Evolutionary conservation across 2,797 vertebrate genomes (phyloP), one percentile per base, ranked within the genome.

Genomic region (Phataginus tricuspis): DNA sequence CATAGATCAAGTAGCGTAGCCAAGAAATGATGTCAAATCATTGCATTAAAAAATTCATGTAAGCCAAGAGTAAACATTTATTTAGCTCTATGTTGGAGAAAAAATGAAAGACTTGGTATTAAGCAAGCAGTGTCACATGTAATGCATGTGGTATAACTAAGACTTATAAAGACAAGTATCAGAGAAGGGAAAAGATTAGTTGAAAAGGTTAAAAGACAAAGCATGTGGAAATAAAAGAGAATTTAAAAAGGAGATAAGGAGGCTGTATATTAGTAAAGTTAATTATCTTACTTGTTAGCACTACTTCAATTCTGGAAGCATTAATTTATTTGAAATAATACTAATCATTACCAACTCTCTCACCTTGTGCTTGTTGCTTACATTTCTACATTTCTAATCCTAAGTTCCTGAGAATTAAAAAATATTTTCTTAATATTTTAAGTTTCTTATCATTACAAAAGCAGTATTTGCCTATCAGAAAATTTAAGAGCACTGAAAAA

Each of bases 401-500:
- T 9, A 80, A 45, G 49, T 25, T 82, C 82, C 37, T 80, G 68
- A 89, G 37, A 94, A 89, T 75, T 87, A 45, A 80, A 86, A 88
- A 69, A 49, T 51, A 91, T 39, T 91, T 78, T 83, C 53, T 91
- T 49, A 83, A 68, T 42, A 57, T 79, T 78, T 68, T 61, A 45
- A 71, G 34, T 42, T 53, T 82, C 57, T 31, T 63, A 37, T 68
- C 53, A 77, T 77, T 82, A 64, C 4, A 68, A 96, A 69, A 69
- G n/a, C 7, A 84, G 13, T 10, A 69, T 61, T 39, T 89, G 12
- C 19, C 84, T 77, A 59, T 63, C 6, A 90, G 27, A 89, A 86
- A 82, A 72, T 64, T 45, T 94, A 18, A 90, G n/a, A 75, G 31
- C 15, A 86, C 6, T 23, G 23, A 71, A 78, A 12, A 66, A 72